Conservation (phyloP, 1,140 invertebrate species). For the Drosophila burlai region DNA sequence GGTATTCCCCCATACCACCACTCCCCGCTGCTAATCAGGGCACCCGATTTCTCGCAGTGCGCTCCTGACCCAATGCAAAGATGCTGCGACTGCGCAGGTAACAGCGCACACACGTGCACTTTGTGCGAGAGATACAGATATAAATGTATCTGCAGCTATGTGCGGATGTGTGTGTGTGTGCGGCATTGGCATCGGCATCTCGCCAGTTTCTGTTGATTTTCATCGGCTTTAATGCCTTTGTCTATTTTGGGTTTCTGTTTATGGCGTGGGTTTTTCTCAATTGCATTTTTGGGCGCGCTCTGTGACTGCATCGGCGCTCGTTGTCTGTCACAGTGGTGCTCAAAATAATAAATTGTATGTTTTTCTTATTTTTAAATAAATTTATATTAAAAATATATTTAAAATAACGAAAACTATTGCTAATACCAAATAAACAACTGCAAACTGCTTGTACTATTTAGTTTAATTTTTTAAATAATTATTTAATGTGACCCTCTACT, state of each 20-base stretch:
- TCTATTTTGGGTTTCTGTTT: slow-evolving; percentile 77
- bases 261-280: slow-evolving; percentile 81
- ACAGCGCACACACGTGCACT: slow-evolving; percentile 28
- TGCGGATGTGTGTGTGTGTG: slow-evolving; percentile 35
- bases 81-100: slow-evolving; percentile 63
- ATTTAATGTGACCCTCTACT: not conserved
- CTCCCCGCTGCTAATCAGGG: slow-evolving; percentile 22
- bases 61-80: slow-evolving; percentile 45
- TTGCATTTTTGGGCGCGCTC: slow-evolving; percentile 76
- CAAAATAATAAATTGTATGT: slow-evolving; percentile 1
- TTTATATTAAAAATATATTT: not conserved
- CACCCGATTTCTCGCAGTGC: slow-evolving; percentile 45
- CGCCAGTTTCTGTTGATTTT: slow-evolving; percentile 59
- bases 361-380: not conserved
- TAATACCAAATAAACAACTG: too few relatives aligned
- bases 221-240: slow-evolving; percentile 60
- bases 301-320: slow-evolving; percentile 15
- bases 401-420: not conserved
- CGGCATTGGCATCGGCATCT: slow-evolving; percentile 58
- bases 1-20: not conserved
- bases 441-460: too few relatives aligned
- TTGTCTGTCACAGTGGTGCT: not conserved
- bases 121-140: slow-evolving; percentile 8
- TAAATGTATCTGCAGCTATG: slow-evolving; percentile 6
- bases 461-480: not conserved